phyloP scores from a whole-genome alignment of 2,888 invertebrate genomes.

The Volucella bombylans region DNA sequence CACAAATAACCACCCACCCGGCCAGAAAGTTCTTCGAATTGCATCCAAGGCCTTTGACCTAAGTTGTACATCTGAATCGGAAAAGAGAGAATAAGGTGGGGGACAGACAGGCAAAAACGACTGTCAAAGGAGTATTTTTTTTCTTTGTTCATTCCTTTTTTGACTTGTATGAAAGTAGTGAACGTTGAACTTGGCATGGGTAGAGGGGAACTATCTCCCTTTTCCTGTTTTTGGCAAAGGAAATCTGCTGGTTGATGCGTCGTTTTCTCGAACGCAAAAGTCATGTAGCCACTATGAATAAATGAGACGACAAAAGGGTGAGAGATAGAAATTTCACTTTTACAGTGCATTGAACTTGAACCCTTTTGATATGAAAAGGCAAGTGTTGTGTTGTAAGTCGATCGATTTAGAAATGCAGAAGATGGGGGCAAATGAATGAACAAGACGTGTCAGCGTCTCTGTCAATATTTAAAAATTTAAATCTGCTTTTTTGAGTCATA shows the following conservation, averaged over 20 bases:
- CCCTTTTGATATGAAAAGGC: background rate
- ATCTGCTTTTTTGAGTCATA: too few species aligned
- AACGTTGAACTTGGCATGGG: conserved; percentile 58
- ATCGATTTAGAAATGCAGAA: background rate
- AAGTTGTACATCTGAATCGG: conserved; percentile 30
- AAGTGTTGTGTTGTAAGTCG: conserved; percentile 1
- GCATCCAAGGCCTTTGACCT: conserved; percentile 66
- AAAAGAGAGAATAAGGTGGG: conserved; percentile 14
- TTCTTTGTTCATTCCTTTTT: conserved; percentile 10
- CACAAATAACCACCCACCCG: too few species aligned
- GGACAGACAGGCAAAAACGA: conserved; percentile 49
- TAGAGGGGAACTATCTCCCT: background rate
- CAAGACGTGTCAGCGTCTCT: too few species aligned
- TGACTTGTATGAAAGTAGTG: conserved; percentile 35
- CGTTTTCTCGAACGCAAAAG: conserved; percentile 26
- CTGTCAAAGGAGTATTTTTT: conserved; percentile 55
- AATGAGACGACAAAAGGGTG: conserved; percentile 2
- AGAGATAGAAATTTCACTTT: conserved; percentile 59
- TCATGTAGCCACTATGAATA: conserved; percentile 5
- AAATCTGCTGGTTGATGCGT: conserved; percentile 38
- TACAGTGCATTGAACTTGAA: conserved; percentile 66
- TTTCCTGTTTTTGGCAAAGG: conserved; percentile 44
- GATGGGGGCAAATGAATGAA: too few species aligned
- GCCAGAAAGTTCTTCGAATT: background rate
- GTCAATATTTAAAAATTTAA: too few species aligned